Percentiles rank a stretch among this genome's conserved stretches.
phyloP scores from a whole-genome alignment of 2,113 vertebrate species.

The Myrmophylax atrothorax region DNA sequence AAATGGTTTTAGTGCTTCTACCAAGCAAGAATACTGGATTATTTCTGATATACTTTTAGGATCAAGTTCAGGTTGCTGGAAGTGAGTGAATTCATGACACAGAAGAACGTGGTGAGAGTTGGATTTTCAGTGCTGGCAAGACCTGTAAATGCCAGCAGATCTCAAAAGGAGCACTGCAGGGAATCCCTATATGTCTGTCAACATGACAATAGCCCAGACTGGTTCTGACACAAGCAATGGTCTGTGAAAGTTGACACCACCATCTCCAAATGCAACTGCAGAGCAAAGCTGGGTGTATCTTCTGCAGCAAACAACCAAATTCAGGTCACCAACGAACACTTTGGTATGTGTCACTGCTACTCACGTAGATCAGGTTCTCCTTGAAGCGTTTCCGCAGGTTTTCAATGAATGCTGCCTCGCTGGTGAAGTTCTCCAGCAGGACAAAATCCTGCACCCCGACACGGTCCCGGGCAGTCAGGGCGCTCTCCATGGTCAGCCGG shows the following conservation, averaged over 20 bases:
- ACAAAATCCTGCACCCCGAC: conserved; percentile 98
- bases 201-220: fast-evolving
- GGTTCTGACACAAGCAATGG: not conserved
- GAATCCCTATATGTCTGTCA: not conserved
- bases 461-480: conserved; percentile 94
- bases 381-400: conserved; percentile 96
- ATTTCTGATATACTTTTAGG: not conserved
- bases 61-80: not conserved
- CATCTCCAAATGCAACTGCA: not conserved
- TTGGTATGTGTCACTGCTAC: not conserved
- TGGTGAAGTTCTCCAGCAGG: conserved; percentile 96
- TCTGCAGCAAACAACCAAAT: not conserved
- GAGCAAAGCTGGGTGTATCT: fast-evolving
- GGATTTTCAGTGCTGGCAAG: not conserved
- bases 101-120: not conserved
- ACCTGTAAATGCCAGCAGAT: not conserved
- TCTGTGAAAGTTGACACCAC: not conserved
- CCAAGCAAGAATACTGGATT: not conserved
- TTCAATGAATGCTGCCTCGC: conserved; percentile 94
- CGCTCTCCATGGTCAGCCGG: conserved; percentile 94
- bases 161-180: not conserved
- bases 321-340: not conserved
- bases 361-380: conserved; percentile 97
- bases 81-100: not conserved
- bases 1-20: not conserved